Conservation (phyloP, 2,113 vertebrate genomes). For the Hymenochirus boettgeri region DNA sequence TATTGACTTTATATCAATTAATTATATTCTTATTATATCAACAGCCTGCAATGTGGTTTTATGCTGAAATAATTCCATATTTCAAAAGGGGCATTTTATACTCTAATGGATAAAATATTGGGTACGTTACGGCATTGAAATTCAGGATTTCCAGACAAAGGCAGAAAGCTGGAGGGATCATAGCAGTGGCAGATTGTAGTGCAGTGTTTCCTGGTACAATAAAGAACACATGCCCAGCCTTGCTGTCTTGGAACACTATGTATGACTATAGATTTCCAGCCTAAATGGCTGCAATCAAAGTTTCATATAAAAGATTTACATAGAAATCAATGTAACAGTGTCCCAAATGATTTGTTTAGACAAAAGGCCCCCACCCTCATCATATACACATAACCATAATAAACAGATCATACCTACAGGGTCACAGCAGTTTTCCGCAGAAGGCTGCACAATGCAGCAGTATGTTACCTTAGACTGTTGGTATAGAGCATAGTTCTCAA, state of each 20-base stretch:
- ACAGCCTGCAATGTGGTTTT: no score
- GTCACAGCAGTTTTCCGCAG: not conserved
- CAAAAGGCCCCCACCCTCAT: constrained; percentile 1
- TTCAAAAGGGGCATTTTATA: no score
- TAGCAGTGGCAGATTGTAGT: not conserved
- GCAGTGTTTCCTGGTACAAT: not conserved
- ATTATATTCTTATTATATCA: no score
- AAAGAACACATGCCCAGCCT: not conserved
- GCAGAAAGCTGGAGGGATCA: not conserved
- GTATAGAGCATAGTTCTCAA: constrained; percentile 45
- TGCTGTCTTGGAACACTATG: not conserved
- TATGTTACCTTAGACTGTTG: constrained; percentile 50
- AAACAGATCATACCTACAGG: not conserved
- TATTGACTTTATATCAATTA: no score
- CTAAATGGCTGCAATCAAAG: no score
- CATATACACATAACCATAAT: not conserved
- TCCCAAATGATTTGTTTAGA: not conserved
- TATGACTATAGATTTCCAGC: not conserved
- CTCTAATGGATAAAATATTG: no score
- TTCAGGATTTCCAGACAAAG: not conserved
- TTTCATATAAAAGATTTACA: no score
- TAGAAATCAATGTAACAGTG: no score
- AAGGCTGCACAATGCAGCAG: not conserved
- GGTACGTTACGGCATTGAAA: no score
- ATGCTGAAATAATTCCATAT: no score